Evolutionary conservation across 2,888 invertebrate species (phyloP).

Genomic region (Glaucopsyche alexis): DNA sequence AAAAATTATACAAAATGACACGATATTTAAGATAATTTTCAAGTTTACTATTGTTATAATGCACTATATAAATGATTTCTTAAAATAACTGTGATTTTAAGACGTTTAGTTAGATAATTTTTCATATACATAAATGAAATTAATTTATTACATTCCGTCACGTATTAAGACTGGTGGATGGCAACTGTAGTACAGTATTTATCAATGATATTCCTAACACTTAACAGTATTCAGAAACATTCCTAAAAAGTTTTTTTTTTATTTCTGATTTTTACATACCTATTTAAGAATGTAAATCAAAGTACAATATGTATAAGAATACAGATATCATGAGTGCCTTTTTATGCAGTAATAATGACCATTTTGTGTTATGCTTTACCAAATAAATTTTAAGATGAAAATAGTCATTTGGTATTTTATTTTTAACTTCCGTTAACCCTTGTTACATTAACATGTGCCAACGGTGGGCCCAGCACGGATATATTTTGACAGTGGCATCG

Average conservation of each 20-base stretch:
- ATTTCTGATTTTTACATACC: slow-evolving; percentile 33
- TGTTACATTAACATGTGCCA: too few relatives aligned
- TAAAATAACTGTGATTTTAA: slow-evolving; percentile 40
- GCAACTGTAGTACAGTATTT: slow-evolving; percentile 40
- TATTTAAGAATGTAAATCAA: slow-evolving; percentile 41
- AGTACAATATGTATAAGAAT: slow-evolving; percentile 51
- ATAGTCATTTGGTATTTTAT: slow-evolving; percentile 32
- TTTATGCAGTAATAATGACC: slow-evolving; percentile 51
- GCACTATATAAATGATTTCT: slow-evolving; percentile 19
- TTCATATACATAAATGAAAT: slow-evolving; percentile 17
- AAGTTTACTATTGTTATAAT: slow-evolving; percentile 10
- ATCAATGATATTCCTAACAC: slow-evolving; percentile 41
- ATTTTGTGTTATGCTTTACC: slow-evolving; percentile 55
- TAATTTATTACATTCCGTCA: slow-evolving; percentile 39
- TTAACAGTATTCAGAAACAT: slow-evolving; percentile 56
- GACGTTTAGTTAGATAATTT: slow-evolving; percentile 32
- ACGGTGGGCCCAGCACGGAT: too few relatives aligned
- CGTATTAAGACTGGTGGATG: slow-evolving; percentile 40
- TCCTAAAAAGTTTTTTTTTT: slow-evolving; percentile 46
- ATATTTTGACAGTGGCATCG: too few relatives aligned
- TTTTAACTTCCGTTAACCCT: background rate
- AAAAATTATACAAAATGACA: background rate
- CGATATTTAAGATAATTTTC: slow-evolving; percentile 7
- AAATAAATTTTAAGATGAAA: slow-evolving; percentile 46
- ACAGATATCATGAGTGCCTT: slow-evolving; percentile 57